A percentile compares a stretch with the other conserved stretches of the same genome.
phyloP scores from a whole-genome alignment of 2,888 invertebrate species.

The Sylvicola cinctus region DNA sequence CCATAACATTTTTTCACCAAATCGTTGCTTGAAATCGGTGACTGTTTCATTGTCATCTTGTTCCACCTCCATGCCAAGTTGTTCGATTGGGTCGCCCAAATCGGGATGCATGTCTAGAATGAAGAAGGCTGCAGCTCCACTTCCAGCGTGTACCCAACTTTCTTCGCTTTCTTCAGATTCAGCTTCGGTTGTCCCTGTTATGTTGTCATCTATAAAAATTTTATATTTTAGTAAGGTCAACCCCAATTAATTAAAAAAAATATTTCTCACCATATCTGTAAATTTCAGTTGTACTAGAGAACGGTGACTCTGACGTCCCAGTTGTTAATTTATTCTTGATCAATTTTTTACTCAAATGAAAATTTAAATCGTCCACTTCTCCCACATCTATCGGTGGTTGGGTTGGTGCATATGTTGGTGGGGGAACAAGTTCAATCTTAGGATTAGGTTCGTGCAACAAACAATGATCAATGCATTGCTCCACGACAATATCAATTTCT shows the following conservation, averaged over 20 bases:
- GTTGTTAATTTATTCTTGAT: conserved; percentile 23
- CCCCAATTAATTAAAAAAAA: too few relatives aligned
- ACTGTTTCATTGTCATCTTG: conserved; percentile 50
- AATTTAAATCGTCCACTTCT: conserved; percentile 32
- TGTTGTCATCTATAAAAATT: neutral
- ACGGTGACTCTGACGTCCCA: conserved; percentile 9
- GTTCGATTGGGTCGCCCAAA: conserved; percentile 52
- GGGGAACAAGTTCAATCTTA: conserved; percentile 16
- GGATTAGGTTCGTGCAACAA: conserved; percentile 28
- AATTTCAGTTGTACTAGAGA: conserved; percentile 4
- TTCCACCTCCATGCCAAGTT: conserved; percentile 55
- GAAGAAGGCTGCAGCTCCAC: conserved; percentile 32
- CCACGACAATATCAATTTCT: conserved; percentile 48
- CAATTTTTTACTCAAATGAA: conserved; percentile 30
- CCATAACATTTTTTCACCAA: conserved; percentile 40
- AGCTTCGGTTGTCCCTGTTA: neutral
- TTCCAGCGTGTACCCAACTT: conserved; percentile 23
- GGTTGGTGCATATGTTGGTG: conserved; percentile 14
- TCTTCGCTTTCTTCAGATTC: conserved; percentile 18
- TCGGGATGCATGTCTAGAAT: conserved; percentile 51
- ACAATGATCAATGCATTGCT: conserved; percentile 54
- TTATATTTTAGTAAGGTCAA: neutral
- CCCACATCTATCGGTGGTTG: conserved; percentile 25
- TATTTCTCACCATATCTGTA: conserved; percentile 6
- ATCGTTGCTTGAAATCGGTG: conserved; percentile 52